phyloP scores from a whole-genome alignment of 2,888 invertebrate genomes.

The Pterostichus madidus region DNA sequence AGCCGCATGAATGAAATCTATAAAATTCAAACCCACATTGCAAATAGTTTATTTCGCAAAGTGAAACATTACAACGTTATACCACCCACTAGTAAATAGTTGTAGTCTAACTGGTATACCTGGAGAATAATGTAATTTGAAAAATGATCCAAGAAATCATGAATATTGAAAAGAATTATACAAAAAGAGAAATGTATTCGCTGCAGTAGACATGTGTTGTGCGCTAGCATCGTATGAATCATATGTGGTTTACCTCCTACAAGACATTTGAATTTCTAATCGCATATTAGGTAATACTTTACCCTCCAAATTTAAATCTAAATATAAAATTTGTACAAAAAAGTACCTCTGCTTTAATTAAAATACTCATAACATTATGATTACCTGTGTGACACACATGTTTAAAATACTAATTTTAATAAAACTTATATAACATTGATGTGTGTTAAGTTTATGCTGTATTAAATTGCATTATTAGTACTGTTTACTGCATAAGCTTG shows the following conservation, averaged over 20 bases:
- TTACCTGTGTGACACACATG: too few species aligned
- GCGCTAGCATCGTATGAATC: not conserved
- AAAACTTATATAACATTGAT: too few species aligned
- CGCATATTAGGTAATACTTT: conserved; percentile 2
- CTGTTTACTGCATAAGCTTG: too few species aligned
- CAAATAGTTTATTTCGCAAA: too few species aligned
- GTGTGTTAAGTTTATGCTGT: too few species aligned
- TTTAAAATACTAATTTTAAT: too few species aligned
- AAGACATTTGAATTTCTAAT: conserved; percentile 3
- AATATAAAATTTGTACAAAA: too few species aligned
- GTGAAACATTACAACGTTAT: too few species aligned
- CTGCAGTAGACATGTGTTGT: not conserved
- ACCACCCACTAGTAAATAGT: not conserved
- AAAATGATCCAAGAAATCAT: conserved; percentile 42
- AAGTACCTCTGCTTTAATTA: not conserved
- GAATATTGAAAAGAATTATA: conserved; percentile 37
- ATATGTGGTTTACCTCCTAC: conserved; percentile 12
- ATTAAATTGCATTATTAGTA: too few species aligned
- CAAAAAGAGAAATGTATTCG: conserved; percentile 32
- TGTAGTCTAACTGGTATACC: conserved; percentile 16
- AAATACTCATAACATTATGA: too few species aligned
- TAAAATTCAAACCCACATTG: too few species aligned
- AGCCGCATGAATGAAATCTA: too few species aligned
- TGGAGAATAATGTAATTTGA: conserved; percentile 21
- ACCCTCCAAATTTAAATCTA: not conserved